These are phyloP conservation scores for Poicephalus meyeri DNA, from an alignment of 2,113 vertebrate species.

Conservation along the genomic window DNA sequence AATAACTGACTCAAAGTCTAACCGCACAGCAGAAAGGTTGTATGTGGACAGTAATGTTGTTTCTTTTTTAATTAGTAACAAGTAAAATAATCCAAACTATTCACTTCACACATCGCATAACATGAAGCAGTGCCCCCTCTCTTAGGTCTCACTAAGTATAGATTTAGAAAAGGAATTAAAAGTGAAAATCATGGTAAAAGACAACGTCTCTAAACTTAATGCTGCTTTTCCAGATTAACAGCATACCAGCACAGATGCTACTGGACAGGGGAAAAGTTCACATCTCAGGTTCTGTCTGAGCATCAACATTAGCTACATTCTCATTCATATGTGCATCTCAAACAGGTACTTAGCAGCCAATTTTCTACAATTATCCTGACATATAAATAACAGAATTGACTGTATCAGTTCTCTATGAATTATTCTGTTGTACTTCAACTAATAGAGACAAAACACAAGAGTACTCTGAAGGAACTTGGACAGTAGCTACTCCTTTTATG, in stretches of 20 bases:
- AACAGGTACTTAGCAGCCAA: neutral
- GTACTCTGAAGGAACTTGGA: neutral
- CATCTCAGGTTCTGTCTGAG: neutral
- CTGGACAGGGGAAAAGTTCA: neutral
- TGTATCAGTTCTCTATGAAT: neutral
- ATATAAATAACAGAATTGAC: neutral
- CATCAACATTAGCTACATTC: neutral
- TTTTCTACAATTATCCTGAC: neutral
- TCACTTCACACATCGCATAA: neutral
- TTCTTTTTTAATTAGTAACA: neutral
- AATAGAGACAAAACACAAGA: neutral
- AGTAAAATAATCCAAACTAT: neutral
- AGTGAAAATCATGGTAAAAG: neutral
- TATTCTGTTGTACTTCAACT: neutral
- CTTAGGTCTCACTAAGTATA: neutral
- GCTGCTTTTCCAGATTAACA: neutral
- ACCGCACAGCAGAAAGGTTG: neutral
- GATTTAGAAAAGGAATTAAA: neutral
- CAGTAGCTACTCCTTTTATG: neutral
- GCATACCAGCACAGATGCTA: neutral
- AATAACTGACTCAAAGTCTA: neutral
- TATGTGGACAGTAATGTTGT: neutral
- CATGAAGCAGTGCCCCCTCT: neutral
- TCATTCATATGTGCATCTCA: neutral
- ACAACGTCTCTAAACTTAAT: neutral